A percentile compares a stretch with the other conserved stretches of the same genome.
Conservation (phyloP, 2,113 vertebrate species). For the Leptocoma aspasia region DNA sequence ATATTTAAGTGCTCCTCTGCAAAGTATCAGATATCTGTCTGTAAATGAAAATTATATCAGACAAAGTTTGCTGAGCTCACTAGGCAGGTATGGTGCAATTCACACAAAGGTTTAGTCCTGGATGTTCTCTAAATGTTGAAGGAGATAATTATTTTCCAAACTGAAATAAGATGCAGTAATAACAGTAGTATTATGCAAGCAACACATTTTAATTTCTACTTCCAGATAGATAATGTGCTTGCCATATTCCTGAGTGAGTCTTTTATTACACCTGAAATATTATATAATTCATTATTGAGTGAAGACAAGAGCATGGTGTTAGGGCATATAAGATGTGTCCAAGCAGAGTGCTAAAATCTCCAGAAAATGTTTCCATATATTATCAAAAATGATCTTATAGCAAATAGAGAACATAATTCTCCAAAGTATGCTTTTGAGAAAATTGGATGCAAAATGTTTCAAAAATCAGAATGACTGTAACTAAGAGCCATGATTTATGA, state of each 20-base stretch:
- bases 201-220: not conserved
- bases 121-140: not conserved
- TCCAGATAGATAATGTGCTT: not conserved
- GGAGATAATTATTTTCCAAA: not conserved
- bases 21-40: not conserved
- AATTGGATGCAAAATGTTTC: not conserved
- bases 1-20: not conserved
- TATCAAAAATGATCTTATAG: not conserved
- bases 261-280: not conserved
- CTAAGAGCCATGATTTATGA: not conserved
- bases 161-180: not conserved
- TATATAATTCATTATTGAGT: not conserved
- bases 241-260: not conserved
- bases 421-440: not conserved
- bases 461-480: not conserved
- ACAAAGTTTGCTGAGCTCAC: not conserved
- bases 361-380: not conserved
- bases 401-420: not conserved
- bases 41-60: not conserved
- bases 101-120: not conserved
- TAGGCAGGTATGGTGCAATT: not conserved
- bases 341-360: not conserved
- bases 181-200: not conserved
- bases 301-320: conserved; percentile 10
- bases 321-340: not conserved